Evolutionary conservation across 2,113 vertebrate species (phyloP), one percentile per base, ranked within the genome.

Genomic region (Climacteris rufus): DNA sequence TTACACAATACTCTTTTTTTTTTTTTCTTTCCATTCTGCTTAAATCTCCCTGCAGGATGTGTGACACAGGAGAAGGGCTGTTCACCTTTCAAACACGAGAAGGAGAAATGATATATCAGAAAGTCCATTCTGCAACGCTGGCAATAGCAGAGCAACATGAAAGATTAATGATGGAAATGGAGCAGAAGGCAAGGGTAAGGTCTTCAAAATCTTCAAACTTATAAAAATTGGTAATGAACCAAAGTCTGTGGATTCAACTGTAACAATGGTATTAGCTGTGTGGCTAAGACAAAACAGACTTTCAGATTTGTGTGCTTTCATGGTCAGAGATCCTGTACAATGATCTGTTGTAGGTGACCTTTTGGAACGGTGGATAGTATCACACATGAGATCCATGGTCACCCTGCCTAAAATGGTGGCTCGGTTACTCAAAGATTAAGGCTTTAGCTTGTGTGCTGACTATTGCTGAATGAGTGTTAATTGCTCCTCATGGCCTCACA

Each of bases 91-190:
- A 99, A 97, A 99, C 99, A 52, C 98, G 99, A 95, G 99, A 99
- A 98, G 99, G 99, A 80, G 99, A 99, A 98, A 99, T 99, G 99
- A 99, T 99, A 97, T 99, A 99, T 98, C 99, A 99, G 98, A 99
- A 99, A 96, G 99, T 99, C 84, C 99, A 99, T 97, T 99, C 99
- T 72, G 99, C 99, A 90, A 99, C 99, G 16, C 97, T 99, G 98
- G 99, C 99, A 90, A 99, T 99, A 94, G 99, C 99, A 93, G 99
- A 99, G 92, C 99, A 99, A 91, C 99, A 99, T 66, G 99, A 99
- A 97, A 98, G 99, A 97, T 97, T 99, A 97, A 99, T 99, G 99
- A 98, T 99, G 97, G 99, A 99, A 96, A 99, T 99, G 98, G 99
- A 99, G 97, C 99, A 99, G 97, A 99, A 99, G 93, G 98, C 99